A percentile compares a stretch with the other conserved stretches of the same genome.
These are phyloP conservation scores for Lonchura striata DNA, from an alignment of 2,113 vertebrate genomes.

Conservation along the genomic window DNA sequence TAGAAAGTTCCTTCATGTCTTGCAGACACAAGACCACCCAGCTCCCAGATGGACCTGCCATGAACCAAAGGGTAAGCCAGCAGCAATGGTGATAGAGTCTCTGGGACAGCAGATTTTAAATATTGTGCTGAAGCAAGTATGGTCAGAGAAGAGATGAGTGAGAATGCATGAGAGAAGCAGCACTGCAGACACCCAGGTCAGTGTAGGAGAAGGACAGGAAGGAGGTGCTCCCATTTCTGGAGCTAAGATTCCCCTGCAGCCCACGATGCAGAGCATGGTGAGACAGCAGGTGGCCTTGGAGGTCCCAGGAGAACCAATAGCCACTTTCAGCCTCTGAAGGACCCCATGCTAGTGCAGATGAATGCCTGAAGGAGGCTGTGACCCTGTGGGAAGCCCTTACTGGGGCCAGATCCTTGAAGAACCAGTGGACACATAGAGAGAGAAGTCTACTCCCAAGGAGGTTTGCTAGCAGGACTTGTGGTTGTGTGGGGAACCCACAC, in stretches of 20 bases:
- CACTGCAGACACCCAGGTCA: background rate
- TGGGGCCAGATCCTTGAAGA: background rate
- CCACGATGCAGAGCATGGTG: too few species aligned
- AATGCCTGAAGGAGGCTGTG: background rate
- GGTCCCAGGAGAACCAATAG: fast-evolving
- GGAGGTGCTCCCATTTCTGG: background rate
- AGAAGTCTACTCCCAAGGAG: background rate
- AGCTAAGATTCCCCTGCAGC: background rate
- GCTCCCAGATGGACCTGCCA: background rate
- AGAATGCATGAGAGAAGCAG: background rate
- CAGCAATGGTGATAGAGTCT: fast-evolving
- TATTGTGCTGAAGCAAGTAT: background rate
- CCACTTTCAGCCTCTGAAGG: background rate
- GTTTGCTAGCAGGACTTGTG: background rate
- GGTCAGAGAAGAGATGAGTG: background rate
- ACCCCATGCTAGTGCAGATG: fast-evolving
- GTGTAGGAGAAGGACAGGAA: background rate
- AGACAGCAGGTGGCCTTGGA: fast-evolving
- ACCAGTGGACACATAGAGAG: background rate
- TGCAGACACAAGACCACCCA: background rate
- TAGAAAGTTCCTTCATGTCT: background rate
- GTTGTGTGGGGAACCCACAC: fast-evolving
- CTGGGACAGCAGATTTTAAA: background rate
- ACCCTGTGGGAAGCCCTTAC: background rate
- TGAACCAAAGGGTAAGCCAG: background rate